Evolutionary conservation across 2,888 invertebrate genomes (phyloP).

Genomic region (Agrochola macilenta): DNA sequence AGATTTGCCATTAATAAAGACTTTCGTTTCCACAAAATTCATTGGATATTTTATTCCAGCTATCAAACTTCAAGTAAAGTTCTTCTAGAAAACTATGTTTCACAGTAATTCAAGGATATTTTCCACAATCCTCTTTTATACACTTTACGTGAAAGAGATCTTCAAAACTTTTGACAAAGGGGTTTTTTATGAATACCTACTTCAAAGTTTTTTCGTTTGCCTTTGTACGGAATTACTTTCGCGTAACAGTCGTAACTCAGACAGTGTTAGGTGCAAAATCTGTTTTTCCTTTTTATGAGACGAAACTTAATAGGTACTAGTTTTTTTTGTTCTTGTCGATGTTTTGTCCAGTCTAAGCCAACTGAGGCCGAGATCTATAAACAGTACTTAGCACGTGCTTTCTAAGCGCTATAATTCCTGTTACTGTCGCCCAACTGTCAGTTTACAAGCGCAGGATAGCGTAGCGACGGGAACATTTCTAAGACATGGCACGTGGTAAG

Average conservation of each 20-base stretch:
- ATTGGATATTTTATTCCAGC: conserved; percentile 11
- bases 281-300: neutral
- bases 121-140: conserved; percentile 21
- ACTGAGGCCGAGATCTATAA: neutral
- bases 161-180: conserved; percentile 52
- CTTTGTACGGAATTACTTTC: conserved; percentile 23
- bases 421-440: neutral
- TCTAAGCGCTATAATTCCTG: neutral
- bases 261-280: neutral
- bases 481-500: neutral
- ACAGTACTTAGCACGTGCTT: neutral
- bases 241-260: conserved; percentile 25
- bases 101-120: conserved; percentile 10
- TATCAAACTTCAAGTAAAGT: conserved; percentile 6
- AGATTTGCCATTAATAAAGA: neutral
- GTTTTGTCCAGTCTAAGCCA: neutral
- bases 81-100: conserved; percentile 22
- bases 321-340: neutral
- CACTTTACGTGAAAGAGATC: conserved; percentile 32
- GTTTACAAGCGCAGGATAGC: neutral
- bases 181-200: conserved; percentile 34
- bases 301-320: neutral
- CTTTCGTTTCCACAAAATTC: neutral
- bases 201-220: conserved; percentile 33
- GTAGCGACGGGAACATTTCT: neutral